Evolutionary conservation across 2,113 vertebrate species (phyloP).

Genomic region (Ceyx cyanopectus): DNA sequence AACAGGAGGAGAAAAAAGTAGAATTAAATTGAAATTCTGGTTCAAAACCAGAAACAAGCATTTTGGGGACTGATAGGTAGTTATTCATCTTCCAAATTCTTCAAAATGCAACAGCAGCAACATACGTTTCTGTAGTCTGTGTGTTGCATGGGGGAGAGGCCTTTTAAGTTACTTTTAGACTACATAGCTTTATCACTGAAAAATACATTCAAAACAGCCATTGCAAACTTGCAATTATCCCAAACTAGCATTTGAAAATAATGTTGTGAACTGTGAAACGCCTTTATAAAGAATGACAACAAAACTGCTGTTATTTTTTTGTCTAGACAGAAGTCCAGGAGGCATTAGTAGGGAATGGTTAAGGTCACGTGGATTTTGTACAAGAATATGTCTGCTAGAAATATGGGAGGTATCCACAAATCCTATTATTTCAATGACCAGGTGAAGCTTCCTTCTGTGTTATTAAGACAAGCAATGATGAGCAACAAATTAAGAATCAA

Average conservation of each 20-base stretch:
- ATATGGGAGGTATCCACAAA: background rate
- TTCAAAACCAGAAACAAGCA: background rate
- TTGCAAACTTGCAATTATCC: background rate
- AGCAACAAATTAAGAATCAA: background rate
- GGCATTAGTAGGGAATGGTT: background rate
- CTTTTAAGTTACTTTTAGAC: background rate
- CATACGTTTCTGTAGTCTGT: background rate
- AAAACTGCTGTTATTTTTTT: background rate
- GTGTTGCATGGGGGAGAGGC: background rate
- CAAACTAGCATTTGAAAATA: background rate
- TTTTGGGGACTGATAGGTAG: background rate
- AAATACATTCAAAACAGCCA: background rate
- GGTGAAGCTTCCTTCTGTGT: background rate
- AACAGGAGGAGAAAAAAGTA: background rate
- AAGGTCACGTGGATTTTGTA: background rate
- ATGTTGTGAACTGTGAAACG: background rate
- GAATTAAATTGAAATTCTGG: too few relatives aligned
- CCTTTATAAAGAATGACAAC: background rate
- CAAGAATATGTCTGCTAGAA: background rate
- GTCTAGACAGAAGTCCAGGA: background rate
- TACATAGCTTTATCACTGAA: background rate
- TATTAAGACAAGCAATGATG: background rate
- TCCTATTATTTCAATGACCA: background rate
- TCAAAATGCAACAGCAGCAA: background rate
- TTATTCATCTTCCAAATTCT: background rate